phyloP scores from a whole-genome alignment of 2,888 invertebrate species.

The Andrena minutula region DNA sequence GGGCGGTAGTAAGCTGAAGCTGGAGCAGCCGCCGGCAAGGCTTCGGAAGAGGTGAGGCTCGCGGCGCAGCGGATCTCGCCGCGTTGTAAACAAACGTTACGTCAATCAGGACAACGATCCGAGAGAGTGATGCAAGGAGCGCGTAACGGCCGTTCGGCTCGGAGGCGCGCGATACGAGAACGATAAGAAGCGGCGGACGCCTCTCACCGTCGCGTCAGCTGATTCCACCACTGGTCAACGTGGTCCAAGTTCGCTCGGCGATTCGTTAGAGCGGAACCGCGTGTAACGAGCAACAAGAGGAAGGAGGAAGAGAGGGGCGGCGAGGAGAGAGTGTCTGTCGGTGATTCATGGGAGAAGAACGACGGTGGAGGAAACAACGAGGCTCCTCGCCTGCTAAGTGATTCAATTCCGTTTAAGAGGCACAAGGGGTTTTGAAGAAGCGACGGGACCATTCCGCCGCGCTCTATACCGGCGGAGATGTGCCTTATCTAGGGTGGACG shows the following conservation, averaged over 20 bases:
- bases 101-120: conserved; percentile 55
- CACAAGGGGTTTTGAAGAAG: conserved; percentile 64
- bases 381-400: conserved; percentile 53
- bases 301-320: neutral
- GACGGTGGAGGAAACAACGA: conserved; percentile 38
- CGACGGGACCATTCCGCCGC: conserved; percentile 46
- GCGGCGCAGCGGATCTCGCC: conserved; percentile 6
- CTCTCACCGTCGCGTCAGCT: conserved; percentile 39
- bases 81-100: conserved; percentile 55
- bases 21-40: too few relatives aligned
- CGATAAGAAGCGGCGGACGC: conserved; percentile 34
- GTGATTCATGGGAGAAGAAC: conserved; percentile 6
- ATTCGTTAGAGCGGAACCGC: conserved; percentile 31
- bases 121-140: conserved; percentile 43
- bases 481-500: conserved; percentile 80
- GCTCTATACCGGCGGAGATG: conserved; percentile 71
- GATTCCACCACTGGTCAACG: conserved; percentile 18
- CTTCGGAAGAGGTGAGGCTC: neutral
- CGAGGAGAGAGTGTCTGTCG: neutral
- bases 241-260: conserved; percentile 21
- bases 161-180: conserved; percentile 39
- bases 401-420: conserved; percentile 69
- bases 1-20: neutral
- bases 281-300: conserved; percentile 5
- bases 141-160: conserved; percentile 44